These are phyloP conservation scores for Erythrocercus mccallii DNA, from an alignment of 2,113 vertebrate species.

Conservation along the genomic window DNA sequence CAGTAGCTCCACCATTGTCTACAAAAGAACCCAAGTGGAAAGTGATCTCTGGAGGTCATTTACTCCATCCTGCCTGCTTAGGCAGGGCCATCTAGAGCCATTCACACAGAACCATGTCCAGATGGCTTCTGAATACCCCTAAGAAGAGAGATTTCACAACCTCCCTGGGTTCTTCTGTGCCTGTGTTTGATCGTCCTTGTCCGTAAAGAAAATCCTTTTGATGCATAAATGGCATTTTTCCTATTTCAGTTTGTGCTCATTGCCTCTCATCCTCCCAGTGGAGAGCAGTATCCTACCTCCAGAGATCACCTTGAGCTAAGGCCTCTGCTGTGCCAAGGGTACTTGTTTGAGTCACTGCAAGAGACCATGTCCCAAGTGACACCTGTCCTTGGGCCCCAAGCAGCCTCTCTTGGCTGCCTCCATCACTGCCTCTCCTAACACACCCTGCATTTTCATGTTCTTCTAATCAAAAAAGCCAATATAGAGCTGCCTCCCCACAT, in stretches of 20 bases:
- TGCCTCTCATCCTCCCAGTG: background rate
- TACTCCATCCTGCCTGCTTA: background rate
- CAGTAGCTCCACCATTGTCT: background rate
- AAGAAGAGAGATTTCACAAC: background rate
- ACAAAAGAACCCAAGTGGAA: background rate
- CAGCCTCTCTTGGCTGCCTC: background rate
- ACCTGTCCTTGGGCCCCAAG: background rate
- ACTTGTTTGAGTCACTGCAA: background rate
- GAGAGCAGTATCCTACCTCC: background rate
- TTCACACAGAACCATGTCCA: background rate
- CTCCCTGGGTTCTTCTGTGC: background rate
- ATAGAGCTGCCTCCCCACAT: background rate
- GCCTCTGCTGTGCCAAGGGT: background rate
- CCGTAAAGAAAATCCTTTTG: background rate
- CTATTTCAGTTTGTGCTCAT: background rate
- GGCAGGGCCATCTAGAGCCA: background rate
- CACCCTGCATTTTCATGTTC: background rate
- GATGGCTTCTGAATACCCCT: background rate
- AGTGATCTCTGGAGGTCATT: background rate
- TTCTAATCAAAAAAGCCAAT: background rate
- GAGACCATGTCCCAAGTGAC: background rate
- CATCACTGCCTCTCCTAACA: rapidly evolving
- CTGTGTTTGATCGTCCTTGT: background rate
- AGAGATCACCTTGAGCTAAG: background rate
- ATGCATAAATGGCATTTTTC: background rate